Evolutionary conservation across 2,888 invertebrate species (phyloP), one percentile per base, ranked within the genome.

Genomic region (Drosophila emarginata): DNA sequence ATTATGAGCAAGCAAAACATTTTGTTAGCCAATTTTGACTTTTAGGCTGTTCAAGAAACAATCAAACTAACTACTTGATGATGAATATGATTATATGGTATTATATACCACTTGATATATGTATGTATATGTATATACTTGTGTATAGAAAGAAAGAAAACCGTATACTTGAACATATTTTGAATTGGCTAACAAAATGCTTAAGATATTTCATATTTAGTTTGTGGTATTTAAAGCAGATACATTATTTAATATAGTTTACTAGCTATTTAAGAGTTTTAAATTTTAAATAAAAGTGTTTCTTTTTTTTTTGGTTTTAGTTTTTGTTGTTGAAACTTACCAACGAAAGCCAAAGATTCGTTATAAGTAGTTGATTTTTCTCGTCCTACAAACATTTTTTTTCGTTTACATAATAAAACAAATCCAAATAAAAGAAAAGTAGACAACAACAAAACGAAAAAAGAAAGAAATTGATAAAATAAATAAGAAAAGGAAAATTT

Each of bases 261-360:
- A 71, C 53, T 67, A 79, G 73, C 64, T 77, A 87, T 66, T 56
- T 51, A 57, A 57, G 7, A 26, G 51, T 54, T 69, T 81, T 79
- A 73, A 75, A 58, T 66, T 75, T 70, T 45, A 64, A 64, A 23
- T 63, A 66, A 74, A 54, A 74, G 79, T 78, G 82, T 63, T 14
- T 67, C 58, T 36, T 70, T 74, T 74, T 77, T 14, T 68, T 78
- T 61, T 64, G 65, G 63, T 76, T 78, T 73, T 52, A 67, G 70
- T 90, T 93, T 90, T 71, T 59, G 59, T 28, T 50, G 86, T 93
- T 85, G 66, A 82, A 90, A 96, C 96, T 96, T 95, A 96, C 96
- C 96, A 96, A 95, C 94, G 96, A 96, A 94, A 96, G 96, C 97
- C 97, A 97, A 94, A 96, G 96, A 95, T 97, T 97, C 94, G 96